phyloP scores from a whole-genome alignment of 1,140 invertebrate species.

The Armadillidium nasatum region DNA sequence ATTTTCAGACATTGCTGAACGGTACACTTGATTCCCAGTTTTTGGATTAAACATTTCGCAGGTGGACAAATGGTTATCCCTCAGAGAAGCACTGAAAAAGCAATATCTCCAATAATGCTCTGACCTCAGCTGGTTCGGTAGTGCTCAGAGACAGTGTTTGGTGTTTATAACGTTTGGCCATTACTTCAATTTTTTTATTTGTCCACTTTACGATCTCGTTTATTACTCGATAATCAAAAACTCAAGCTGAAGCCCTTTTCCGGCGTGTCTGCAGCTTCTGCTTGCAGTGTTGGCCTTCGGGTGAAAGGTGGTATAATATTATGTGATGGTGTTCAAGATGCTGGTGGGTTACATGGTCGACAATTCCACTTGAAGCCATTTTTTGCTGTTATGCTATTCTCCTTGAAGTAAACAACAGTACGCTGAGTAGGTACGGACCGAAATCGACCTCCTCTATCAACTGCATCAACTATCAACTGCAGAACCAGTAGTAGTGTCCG shows the following conservation, averaged over 20 bases:
- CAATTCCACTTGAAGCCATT: too few species aligned
- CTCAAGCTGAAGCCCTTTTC: slow-evolving; percentile 19
- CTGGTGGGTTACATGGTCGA: too few species aligned
- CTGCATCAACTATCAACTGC: too few species aligned
- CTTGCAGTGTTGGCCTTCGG: background rate
- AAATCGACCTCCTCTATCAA: too few species aligned
- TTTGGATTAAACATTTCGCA: slow-evolving; percentile 20
- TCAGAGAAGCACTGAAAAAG: slow-evolving; percentile 5
- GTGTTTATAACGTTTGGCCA: background rate
- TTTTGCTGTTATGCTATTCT: too few species aligned
- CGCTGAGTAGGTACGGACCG: too few species aligned
- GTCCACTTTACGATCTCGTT: slow-evolving; percentile 18
- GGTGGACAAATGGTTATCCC: slow-evolving; percentile 19
- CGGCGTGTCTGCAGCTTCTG: background rate
- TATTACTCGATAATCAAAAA: slow-evolving; percentile 19
- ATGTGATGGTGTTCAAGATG: too few species aligned
- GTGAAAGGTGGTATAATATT: background rate
- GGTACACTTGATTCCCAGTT: slow-evolving; percentile 19
- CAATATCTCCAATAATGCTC: slow-evolving; percentile 22
- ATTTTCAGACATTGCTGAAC: slow-evolving; percentile 25
- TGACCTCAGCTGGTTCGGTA: slow-evolving; percentile 24
- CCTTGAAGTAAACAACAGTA: too few species aligned
- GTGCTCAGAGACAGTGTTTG: slow-evolving; percentile 9
- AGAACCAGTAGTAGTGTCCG: too few species aligned
- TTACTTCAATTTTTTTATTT: slow-evolving; percentile 24